Evolutionary conservation across 1,140 invertebrate species (phyloP), one percentile per base, ranked within the genome.

Genomic region (Drosophila santomea): DNA sequence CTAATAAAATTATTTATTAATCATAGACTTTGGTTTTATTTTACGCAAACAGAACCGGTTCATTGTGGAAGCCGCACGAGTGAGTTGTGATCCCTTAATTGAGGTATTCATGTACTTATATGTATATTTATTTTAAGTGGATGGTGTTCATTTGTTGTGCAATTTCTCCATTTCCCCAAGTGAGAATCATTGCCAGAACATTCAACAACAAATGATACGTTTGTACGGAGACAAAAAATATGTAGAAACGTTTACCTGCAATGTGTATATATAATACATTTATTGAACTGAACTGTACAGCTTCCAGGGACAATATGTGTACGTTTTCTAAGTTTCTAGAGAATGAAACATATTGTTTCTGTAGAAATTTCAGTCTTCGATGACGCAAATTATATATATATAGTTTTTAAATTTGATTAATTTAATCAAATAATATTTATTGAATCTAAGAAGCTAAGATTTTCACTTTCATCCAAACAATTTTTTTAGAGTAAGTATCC

Each of bases 51-150:
- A 52, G 44, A 73, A 61, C 69, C 69, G 69, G 69, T 73, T 73
- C 36, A 45, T 39, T 73, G 57, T 35, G 48, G 68, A 73, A 73
- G 69, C 67, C 69, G 38, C 55, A 73, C 55, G 67, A 72, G 68
- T 74, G 51, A 51, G 36, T 75, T 51, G 32, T 54, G 44, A 45
- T 75, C 36, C 73, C 50, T 57, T 47, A 58, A 76, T 74, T 50
- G 72, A 62, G 68, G 43, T 74, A 50, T 43, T 48, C 71, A 68
- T 32, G 59, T 74, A 62, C 73, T 74, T 74, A 74, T 69, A 62
- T 74, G 73, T 74, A 74, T 57, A 74, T 74, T 74, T 68, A 74
- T 74, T 74, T 74, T 54, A 74, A 74, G 72, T 74, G 72, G 57
- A 47, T 74, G 43, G 50, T 73, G 72, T 74, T 62, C 55, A 51